Base-by-base conservation (phyloP, 2,888 invertebrate species). In the Cantharis nigra region DNA sequence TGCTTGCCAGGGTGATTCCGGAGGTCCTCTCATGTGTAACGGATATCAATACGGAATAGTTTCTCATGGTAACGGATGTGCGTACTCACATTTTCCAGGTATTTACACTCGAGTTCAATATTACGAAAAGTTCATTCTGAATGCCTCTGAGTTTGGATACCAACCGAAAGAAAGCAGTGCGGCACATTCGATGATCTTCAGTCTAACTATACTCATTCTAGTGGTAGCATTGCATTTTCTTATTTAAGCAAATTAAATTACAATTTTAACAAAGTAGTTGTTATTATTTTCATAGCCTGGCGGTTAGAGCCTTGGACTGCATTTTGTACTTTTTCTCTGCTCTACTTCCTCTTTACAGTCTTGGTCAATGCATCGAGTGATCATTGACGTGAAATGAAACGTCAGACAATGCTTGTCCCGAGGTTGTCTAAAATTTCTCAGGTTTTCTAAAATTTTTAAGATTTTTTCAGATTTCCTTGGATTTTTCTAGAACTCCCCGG, bases 1-100 rank as follows among this genome's bases (percentile, higher is more conserved):
- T 10, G 14, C 64, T 49, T 72, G n/a, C n/a, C 69, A 76, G 20
- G 76, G 72, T 1, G 76, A 76, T 30, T 72, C 69, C 0, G 76
- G 76, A 11, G 76, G 76, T 11, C 76, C 76, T 16, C 28, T 76
- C 10, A n/a, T 76, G 28, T 76, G 76, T 23, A 49, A 72, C 18
- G 76, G 64, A 9, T 13, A 16, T 10, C 76, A 76, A n/a, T 74
- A 74, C 33, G 76, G 76, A 30, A 33, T 76, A n/a, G 64, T 70
- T 11, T 33, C 73, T n/a, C 9, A 4, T 18, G 65, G 65, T n/a
- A 72, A 14, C 10, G 70, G 72, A 62, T 73, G 70, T 3, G 28
- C 18, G 3, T 26, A 9, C 11, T 18, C 23, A 7, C n/a, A 23
- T 4, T 20, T 0, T 28, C 62, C 70, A 11, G 65, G 23, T 18